Evolutionary conservation across 1,140 invertebrate genomes (phyloP), one percentile per base, ranked within the genome.

Genomic region (Zophobas atratus): DNA sequence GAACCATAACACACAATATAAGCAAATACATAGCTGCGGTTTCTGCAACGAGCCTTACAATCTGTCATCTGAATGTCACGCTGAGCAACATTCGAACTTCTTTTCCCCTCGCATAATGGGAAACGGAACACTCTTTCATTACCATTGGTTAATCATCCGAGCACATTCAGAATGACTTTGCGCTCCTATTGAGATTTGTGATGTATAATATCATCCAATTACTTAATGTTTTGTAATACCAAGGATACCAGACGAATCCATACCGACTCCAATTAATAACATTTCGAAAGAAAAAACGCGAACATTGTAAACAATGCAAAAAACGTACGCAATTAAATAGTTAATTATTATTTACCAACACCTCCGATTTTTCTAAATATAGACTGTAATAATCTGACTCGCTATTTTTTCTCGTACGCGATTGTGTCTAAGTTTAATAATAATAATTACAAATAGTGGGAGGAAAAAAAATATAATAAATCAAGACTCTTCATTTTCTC

Each of bases 191-290:
- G 73, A 76, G 51, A 79, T 75, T 79, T 79, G 71, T 79, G 77
- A 76, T 79, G 74, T 79, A 63, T 79, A 76, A 79, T 79, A 79
- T 78, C 71, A 75, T 79, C 73, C 77, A 78, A 78, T 78, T 78
- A 78, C 43, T 53, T 75, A 46, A 67, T 53, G 55, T 48, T 78
- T 78, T 76, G 71, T 70, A 63, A 60, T 60, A 60, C 35, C 2
- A 38, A 60, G 56, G 38, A 35, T 70, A 73, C 39, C 70, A 35
- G 34, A 73, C 49, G 49, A 51, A 51, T 51, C 49, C 49, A 38
- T 39, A 63, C 1, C 36, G 35, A 39, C 57, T 1, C 57, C 5
- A 67, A 6, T 43, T 8, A 67, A 43, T 43, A 43, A 48, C 41
- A 63, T 57, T 34, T 33, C 38, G 49, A 51, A 51, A 51, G 20